These are phyloP conservation scores for Malurus leucopterus DNA, from an alignment of 2,797 vertebrate species.

Conservation along the genomic window DNA sequence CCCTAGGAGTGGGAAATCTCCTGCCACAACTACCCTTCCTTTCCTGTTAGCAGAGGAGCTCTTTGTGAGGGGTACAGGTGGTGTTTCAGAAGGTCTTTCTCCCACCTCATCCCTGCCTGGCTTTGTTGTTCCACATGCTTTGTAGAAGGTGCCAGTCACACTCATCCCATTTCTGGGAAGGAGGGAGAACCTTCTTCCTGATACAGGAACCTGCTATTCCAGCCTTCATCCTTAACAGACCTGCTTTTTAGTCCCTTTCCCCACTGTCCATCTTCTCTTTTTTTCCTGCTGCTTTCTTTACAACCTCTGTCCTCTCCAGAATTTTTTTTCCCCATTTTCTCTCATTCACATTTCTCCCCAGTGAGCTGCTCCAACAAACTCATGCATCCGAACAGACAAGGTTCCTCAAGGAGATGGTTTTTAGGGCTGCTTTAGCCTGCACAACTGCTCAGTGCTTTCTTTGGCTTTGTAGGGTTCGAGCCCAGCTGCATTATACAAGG, in stretches of 20 bases:
- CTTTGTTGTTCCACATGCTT: rapidly evolving
- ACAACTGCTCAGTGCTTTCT: background rate
- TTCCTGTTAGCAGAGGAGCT: background rate
- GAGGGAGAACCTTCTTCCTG: background rate
- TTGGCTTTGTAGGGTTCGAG: background rate
- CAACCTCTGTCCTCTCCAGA: background rate
- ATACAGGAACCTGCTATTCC: background rate
- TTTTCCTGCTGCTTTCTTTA: background rate
- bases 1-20: background rate
- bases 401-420: background rate
- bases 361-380: background rate
- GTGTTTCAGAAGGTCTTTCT: background rate
- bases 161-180: background rate
- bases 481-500: background rate
- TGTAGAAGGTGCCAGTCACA: background rate
- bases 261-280: background rate
- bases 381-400: background rate
- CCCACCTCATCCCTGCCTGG: background rate
- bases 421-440: background rate
- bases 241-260: background rate
- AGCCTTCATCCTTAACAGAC: background rate
- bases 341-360: background rate
- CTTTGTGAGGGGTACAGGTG: background rate
- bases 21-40: background rate
- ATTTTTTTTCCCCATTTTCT: background rate